Evolutionary conservation across 2,797 vertebrate species (phyloP).

Genomic region (Merluccius polli): DNA sequence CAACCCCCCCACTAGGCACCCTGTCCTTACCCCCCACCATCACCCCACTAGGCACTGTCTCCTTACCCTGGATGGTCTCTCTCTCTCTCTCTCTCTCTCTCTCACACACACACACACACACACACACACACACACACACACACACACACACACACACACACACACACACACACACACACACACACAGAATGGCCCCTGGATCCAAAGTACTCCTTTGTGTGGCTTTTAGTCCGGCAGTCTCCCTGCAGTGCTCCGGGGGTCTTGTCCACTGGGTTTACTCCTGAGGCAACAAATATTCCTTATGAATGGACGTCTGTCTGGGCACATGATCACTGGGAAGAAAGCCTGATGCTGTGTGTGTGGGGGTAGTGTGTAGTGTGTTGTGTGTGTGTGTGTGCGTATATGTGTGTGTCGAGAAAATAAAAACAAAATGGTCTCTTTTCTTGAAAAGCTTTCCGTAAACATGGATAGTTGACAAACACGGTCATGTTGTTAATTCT

Average conservation of each 20-base stretch:
- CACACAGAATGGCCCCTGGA: conserved; percentile 38
- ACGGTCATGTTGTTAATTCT: no score
- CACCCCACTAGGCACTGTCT: not conserved
- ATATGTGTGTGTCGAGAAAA: not conserved
- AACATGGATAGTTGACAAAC: not conserved
- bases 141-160: conserved; percentile 4
- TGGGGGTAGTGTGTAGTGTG: not conserved
- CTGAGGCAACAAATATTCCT: conserved; percentile 53
- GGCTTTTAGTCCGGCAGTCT: conserved; percentile 56
- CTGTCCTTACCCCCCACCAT: not conserved
- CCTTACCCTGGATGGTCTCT: conserved; percentile 7
- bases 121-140: conserved; percentile 1
- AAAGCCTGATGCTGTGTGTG: conserved; percentile 20
- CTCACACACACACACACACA: not conserved
- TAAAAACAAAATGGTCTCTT: not conserved
- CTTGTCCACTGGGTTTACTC: conserved; percentile 55
- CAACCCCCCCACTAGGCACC: not conserved
- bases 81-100: not conserved
- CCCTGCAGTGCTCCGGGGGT: conserved; percentile 52
- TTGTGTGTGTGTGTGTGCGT: not conserved
- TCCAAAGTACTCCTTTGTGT: conserved; percentile 61
- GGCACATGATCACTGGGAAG: conserved; percentile 32
- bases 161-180: conserved; percentile 20
- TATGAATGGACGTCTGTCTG: conserved; percentile 62
- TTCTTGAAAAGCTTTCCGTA: not conserved